phyloP scores from a whole-genome alignment of 2,888 invertebrate species.

The Tachina grossa region DNA sequence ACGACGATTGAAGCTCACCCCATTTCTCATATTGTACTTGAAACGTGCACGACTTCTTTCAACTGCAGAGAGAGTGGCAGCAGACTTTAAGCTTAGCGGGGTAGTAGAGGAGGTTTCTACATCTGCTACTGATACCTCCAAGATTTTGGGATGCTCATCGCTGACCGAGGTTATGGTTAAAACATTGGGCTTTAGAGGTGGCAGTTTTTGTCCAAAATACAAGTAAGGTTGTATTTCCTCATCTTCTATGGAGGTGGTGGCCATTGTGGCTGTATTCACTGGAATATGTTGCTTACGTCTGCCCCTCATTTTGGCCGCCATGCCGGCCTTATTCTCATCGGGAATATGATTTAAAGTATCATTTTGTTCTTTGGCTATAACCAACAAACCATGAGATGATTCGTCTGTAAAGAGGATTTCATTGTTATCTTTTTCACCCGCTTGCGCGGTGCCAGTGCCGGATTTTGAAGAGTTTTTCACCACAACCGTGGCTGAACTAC shows the following conservation, averaged over 20 bases:
- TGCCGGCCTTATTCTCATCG: slow-evolving; percentile 74
- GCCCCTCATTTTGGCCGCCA: slow-evolving; percentile 73
- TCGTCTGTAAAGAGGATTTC: slow-evolving; percentile 83
- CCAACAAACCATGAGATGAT: slow-evolving; percentile 81
- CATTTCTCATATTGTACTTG: slow-evolving; percentile 77
- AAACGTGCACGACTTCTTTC: slow-evolving; percentile 78
- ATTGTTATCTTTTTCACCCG: slow-evolving; percentile 80
- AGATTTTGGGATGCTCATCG: slow-evolving; percentile 84
- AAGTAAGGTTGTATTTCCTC: slow-evolving; percentile 87
- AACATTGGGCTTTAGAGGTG: slow-evolving; percentile 81
- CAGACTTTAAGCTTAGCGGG: slow-evolving; percentile 39
- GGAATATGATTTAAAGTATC: slow-evolving; percentile 81
- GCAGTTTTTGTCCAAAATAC: slow-evolving; percentile 87
- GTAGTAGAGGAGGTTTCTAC: slow-evolving; percentile 68
- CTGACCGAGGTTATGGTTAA: slow-evolving; percentile 83
- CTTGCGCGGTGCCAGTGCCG: slow-evolving; percentile 65
- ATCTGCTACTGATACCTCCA: slow-evolving; percentile 85
- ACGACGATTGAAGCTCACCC: slow-evolving; percentile 67
- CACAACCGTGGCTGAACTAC: slow-evolving; percentile 38
- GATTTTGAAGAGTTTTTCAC: slow-evolving; percentile 71
- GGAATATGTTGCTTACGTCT: slow-evolving; percentile 74
- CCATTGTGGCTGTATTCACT: slow-evolving; percentile 64
- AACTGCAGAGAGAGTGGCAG: slow-evolving; percentile 75
- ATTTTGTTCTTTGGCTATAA: slow-evolving; percentile 82
- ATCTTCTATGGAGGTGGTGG: slow-evolving; percentile 75